A percentile compares a stretch with the other conserved stretches of the same genome.
Evolutionary conservation across 2,888 invertebrate genomes (phyloP).

Genomic region (Amorpha juglandis): DNA sequence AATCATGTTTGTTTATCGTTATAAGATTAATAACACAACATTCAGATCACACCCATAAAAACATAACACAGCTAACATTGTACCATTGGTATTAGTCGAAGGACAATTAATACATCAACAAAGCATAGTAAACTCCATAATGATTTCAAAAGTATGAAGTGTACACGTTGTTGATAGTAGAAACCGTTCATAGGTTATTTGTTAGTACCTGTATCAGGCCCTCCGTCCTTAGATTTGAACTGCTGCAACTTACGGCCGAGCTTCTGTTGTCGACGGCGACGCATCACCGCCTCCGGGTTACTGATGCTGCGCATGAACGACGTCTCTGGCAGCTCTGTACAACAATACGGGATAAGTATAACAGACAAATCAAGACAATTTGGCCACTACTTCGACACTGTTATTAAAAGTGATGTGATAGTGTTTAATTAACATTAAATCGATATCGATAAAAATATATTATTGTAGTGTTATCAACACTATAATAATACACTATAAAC

Average conservation of each 20-base stretch:
- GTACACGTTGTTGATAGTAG: not conserved
- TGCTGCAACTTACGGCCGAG: constrained; percentile 98
- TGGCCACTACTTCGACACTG: no score
- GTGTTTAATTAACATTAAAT: no score
- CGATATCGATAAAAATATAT: no score
- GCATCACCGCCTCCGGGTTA: constrained; percentile 99
- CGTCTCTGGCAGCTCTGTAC: constrained; percentile 96
- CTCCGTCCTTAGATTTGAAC: constrained; percentile 97
- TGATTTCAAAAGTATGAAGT: not conserved
- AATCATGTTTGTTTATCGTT: no score
- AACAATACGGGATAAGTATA: not conserved
- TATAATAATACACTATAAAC: no score
- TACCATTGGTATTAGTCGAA: not conserved
- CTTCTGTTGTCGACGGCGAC: constrained; percentile 97
- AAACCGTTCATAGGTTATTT: not conserved
- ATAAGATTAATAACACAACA: no score
- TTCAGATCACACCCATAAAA: no score
- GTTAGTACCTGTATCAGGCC: constrained; percentile 91
- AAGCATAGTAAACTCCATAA: not conserved
- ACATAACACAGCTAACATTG: not conserved
- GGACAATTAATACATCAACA: not conserved
- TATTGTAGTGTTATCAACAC: no score
- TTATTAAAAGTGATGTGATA: no score
- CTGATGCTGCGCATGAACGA: constrained; percentile 99
- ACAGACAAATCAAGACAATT: not conserved